Evolutionary conservation across 2,113 vertebrate genomes (phyloP).

Genomic region (Mesoclemmys tuberculata): DNA sequence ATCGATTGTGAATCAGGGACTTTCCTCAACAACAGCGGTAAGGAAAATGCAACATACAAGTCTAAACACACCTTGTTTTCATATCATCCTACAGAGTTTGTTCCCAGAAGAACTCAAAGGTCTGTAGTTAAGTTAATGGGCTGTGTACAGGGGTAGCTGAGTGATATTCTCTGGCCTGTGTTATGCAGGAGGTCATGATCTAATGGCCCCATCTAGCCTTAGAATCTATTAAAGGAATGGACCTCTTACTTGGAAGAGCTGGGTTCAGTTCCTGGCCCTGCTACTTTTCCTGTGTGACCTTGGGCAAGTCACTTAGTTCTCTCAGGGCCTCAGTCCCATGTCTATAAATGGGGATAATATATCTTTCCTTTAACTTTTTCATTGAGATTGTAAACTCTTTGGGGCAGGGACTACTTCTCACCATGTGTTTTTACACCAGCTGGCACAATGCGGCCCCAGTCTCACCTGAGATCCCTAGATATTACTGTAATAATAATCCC

Average conservation of each 20-base stretch:
- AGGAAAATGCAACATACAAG: background rate
- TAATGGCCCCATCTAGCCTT: background rate
- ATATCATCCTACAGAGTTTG: background rate
- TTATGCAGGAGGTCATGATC: background rate
- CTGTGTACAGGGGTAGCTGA: background rate
- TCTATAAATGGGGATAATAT: background rate
- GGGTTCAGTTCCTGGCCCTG: background rate
- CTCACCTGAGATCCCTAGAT: background rate
- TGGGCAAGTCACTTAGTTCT: background rate
- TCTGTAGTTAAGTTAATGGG: background rate
- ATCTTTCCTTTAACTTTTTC: background rate
- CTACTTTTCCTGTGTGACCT: background rate
- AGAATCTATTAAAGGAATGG: background rate
- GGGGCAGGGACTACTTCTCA: background rate
- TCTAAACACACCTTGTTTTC: background rate
- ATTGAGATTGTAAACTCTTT: background rate
- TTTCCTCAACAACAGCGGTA: conserved; percentile 82
- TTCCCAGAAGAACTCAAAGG: background rate
- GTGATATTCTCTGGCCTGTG: background rate
- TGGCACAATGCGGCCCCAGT: background rate
- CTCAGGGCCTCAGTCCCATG: background rate
- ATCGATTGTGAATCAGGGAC: conserved; percentile 76
- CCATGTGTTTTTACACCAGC: background rate
- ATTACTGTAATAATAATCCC: background rate
- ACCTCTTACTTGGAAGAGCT: background rate